A percentile compares a stretch with the other conserved stretches of the same genome.
Evolutionary conservation across 1,140 invertebrate species (phyloP).

Genomic region (Meloidogyne exigua): DNA sequence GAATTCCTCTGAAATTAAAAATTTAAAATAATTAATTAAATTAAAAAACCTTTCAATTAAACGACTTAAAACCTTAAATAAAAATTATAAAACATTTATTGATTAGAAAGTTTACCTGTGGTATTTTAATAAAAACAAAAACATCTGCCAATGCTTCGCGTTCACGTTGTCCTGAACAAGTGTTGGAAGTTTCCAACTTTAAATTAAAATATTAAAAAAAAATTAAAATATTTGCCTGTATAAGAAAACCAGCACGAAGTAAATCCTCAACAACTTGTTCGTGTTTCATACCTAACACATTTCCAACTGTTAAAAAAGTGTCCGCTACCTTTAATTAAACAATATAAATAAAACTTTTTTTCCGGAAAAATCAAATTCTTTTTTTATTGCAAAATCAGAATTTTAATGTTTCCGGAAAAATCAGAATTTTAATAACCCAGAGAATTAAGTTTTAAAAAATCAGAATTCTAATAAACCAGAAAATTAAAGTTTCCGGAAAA

Average conservation of each 20-base stretch:
- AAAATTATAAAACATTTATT: background rate
- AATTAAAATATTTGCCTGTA: constrained; percentile 22
- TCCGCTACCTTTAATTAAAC: constrained; percentile 20
- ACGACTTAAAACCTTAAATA: background rate
- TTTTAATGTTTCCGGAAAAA: constrained; percentile 8
- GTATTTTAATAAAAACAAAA: constrained; percentile 38
- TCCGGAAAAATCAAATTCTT: background rate
- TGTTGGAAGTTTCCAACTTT: constrained; percentile 24
- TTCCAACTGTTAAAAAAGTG: constrained; percentile 29
- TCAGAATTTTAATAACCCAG: background rate
- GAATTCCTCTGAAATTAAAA: constrained; percentile 19
- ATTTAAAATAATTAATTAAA: no score
- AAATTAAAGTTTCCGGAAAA: background rate
- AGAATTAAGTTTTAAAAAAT: no score
- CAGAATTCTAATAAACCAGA: no score
- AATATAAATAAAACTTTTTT: background rate
- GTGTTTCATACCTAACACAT: constrained; percentile 26
- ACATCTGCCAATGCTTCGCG: constrained; percentile 35
- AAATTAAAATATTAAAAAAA: constrained; percentile 17
- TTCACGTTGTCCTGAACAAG: constrained; percentile 28
- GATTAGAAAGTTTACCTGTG: constrained; percentile 18
- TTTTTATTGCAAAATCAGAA: background rate
- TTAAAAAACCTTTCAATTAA: background rate
- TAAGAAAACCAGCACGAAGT: constrained; percentile 38
- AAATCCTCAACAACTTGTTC: constrained; percentile 35